Base-by-base conservation (phyloP, 2,113 vertebrate species). In the Apteryx mantelli region DNA sequence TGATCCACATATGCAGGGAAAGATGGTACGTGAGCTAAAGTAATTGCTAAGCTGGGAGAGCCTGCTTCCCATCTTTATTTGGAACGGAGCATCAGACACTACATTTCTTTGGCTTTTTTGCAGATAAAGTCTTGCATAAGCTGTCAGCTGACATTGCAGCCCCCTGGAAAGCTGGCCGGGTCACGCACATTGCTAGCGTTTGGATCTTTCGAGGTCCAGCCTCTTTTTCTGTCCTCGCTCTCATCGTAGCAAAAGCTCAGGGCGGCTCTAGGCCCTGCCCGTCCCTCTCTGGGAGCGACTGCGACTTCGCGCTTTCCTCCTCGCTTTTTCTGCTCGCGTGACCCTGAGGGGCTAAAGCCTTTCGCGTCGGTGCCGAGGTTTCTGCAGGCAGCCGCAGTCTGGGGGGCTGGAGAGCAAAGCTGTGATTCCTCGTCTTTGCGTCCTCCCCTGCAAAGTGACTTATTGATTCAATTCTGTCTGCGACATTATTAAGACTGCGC, bases 71-170 rank as follows among this genome's bases (percentile, higher is more conserved):
- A 74, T 80, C 91, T 95, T 63, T 32, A 6, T 89, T 91, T 96
- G 95, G 92, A 88, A 4, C 66, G 5, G 60, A 82, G 75, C 13
- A 82, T 91, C 84, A 91, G 46, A n/a, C 81, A 65, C 40, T 53
- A 38, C 28, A 60, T 89, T 87, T 82, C 50, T 80, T 52, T 80
- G 87, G 78, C 50, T 76, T 74, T 58, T 86, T 15, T 79, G 74
- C 78, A 91, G 86, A 93, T 92, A 22, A 79, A 91, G 63, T 26
- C 94, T 97, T 97, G 91, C 94, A 77, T 89, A 91, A 95, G 58
- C 84, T 80, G 86, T 92, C 95, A 95, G 94, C 86, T 94, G 89
- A 87, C 89, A 36, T 13, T 18, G 1, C 89, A 91, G 65, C 63
- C 91, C 89, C 86, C 78, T 78, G 84, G 79, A 85, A 76, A 30